Evolutionary conservation across 1,140 invertebrate genomes (phyloP).

Genomic region (Carcinoscorpius rotundicauda): DNA sequence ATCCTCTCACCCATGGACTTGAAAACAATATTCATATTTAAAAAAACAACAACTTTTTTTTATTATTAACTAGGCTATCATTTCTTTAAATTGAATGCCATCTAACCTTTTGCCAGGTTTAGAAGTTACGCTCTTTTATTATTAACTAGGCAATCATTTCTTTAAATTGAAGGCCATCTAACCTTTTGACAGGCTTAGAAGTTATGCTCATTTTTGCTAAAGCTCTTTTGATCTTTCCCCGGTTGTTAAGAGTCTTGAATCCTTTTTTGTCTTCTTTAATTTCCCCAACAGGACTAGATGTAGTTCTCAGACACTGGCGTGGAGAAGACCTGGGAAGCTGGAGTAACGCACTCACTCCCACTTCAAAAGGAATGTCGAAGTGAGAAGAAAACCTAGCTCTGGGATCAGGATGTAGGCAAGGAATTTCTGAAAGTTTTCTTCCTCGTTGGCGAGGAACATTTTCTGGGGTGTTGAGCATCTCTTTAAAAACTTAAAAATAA

Average conservation of each 20-base stretch:
- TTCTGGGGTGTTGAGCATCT: constrained; percentile 59
- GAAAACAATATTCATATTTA: no score
- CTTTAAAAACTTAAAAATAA: constrained; percentile 14
- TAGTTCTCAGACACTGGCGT: constrained; percentile 31
- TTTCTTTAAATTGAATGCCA: no score
- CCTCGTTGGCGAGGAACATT: constrained; percentile 58
- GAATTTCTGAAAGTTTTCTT: constrained; percentile 34
- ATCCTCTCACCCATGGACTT: no score
- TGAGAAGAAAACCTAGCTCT: constrained; percentile 29
- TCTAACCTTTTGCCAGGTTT: constrained; percentile 43
- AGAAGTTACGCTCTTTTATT: constrained; percentile 56
- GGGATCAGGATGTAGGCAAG: constrained; percentile 28
- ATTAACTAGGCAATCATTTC: no score
- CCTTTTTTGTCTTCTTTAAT: constrained; percentile 52
- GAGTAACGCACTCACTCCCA: constrained; percentile 11
- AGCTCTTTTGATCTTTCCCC: constrained; percentile 65
- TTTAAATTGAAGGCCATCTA: no score
- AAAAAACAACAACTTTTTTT: no score
- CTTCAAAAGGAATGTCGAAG: constrained; percentile 22
- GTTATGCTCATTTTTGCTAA: constrained; percentile 83
- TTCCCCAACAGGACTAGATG: constrained; percentile 26
- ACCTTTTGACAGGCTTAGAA: constrained; percentile 49
- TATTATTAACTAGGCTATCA: no score
- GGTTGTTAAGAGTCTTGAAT: constrained; percentile 63
- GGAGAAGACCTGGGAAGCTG: constrained; percentile 25